These are phyloP conservation scores for Drosophila biarmipes DNA, from an alignment of 1,140 invertebrate species.

Conservation along the genomic window DNA sequence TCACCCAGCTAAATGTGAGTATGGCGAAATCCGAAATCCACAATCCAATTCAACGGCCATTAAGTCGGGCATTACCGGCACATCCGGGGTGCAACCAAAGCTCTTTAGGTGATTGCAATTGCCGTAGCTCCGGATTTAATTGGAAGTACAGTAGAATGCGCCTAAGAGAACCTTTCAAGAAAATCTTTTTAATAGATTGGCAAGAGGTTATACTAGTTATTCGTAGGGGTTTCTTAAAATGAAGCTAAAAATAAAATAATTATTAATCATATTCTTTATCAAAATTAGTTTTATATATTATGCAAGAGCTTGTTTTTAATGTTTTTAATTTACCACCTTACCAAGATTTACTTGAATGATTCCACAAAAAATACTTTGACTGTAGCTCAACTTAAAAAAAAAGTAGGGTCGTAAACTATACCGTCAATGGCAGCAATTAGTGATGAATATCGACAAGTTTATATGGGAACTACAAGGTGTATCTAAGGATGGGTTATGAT, in stretches of 20 bases:
- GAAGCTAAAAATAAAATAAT: too few species aligned
- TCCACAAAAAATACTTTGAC: not conserved
- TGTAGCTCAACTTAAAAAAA: not conserved
- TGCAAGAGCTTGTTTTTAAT: too few species aligned
- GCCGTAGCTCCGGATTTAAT: not conserved
- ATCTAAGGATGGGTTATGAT: not conserved
- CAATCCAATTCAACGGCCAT: conserved; percentile 19
- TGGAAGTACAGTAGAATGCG: not conserved
- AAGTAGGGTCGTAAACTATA: conserved; percentile 7
- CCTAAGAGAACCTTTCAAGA: not conserved
- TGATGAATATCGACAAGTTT: conserved; percentile 15
- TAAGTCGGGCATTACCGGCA: conserved; percentile 12
- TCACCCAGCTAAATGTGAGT: conserved; percentile 67
- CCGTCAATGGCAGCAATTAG: conserved; percentile 13
- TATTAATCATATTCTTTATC: too few species aligned
- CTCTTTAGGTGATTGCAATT: conserved; percentile 50
- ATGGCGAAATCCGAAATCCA: conserved; percentile 8
- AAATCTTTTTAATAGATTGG: too few species aligned
- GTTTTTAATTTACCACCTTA: too few species aligned
- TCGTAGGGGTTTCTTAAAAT: too few species aligned
- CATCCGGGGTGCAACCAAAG: conserved; percentile 21
- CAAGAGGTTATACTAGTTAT: too few species aligned
- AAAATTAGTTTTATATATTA: too few species aligned
- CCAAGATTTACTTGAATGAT: too few species aligned
- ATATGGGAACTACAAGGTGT: conserved; percentile 16